phyloP scores from a whole-genome alignment of 2,797 vertebrate species.

The Centropyge bicolor region DNA sequence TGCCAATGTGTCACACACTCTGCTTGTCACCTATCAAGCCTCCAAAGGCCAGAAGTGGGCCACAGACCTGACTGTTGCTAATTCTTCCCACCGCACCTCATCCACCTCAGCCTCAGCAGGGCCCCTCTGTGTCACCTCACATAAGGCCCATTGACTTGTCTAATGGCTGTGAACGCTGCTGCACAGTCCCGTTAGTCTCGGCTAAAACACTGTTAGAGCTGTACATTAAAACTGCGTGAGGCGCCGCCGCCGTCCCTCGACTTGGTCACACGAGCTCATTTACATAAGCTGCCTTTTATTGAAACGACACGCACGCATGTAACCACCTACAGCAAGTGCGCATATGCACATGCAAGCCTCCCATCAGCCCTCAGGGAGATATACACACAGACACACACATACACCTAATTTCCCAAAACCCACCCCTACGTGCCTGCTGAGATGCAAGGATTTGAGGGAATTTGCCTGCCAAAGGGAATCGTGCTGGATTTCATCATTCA shows the following conservation, averaged over 20 bases:
- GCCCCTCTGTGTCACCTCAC: conserved; percentile 31
- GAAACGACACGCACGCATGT: conserved; percentile 50
- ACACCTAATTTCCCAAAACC: conserved; percentile 72
- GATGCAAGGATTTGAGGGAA: conserved; percentile 75
- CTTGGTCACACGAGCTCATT: conserved; percentile 73
- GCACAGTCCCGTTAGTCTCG: conserved; percentile 47
- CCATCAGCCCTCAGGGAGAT: conserved; percentile 61
- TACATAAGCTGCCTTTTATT: conserved; percentile 77
- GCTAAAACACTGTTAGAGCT: conserved; percentile 49
- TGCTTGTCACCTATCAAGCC: conserved; percentile 62
- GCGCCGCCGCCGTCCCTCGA: conserved; percentile 42
- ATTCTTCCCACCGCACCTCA: conserved; percentile 45
- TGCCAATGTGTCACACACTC: conserved; percentile 56
- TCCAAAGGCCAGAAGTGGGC: conserved; percentile 66
- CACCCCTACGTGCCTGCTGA: conserved; percentile 62
- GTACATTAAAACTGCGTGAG: conserved; percentile 56
- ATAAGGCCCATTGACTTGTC: conserved; percentile 53
- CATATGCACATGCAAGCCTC: conserved; percentile 39
- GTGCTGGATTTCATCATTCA: conserved; percentile 80
- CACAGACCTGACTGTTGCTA: conserved; percentile 57
- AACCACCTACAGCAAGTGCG: conserved; percentile 60
- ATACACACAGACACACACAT: conserved; percentile 30
- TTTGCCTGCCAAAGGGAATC: conserved; percentile 71
- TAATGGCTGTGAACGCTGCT: conserved; percentile 25
- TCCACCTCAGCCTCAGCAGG: conserved; percentile 46